Base-by-base conservation (phyloP, 2,888 invertebrate genomes). In the Cosmorhoe ocellata region DNA sequence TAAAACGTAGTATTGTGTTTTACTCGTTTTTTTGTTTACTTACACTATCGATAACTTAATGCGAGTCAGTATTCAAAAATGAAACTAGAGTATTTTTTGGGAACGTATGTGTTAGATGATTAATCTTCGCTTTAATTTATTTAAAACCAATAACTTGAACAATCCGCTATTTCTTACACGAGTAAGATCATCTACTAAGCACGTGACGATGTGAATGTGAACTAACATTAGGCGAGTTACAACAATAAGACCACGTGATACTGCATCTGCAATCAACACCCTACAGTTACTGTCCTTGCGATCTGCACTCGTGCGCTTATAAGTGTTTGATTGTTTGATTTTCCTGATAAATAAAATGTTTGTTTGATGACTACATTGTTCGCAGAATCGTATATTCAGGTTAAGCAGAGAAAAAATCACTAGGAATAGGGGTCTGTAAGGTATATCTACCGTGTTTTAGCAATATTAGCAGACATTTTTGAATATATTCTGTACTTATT, bases 191-290 rank as follows among this genome's bases (percentile, higher is more conserved):
- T 24, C 24, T 24, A 50, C 47, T 41, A 58, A 36, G 54, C 66
- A 65, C 67, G 67, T 71, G 65, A 66, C 56, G 12, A 39, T 14
- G n/a, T 56, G 47, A 48, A 44, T 51, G 64, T 64, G 56, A 61
- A 63, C 61, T 63, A 61, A 65, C 56, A 53, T 58, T 64, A 63
- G 58, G 61, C 55, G 54, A 56, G 45, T 49, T 49, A 55, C 43
- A 48, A 40, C 27, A 43, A 31, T 53, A 47, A 48, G 45, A 37
- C n/a, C 55, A 54, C 43, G 45, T 42, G 42, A 50, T 36, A 40
- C 51, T 51, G 41, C 54, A 56, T 43, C 50, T 48, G 56, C 55
- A 58, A 60, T 60, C 51, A 58, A 59, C 52, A 53, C 56, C 49
- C 48, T 44, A 42, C 38, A 38, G 14, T 47, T 44, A 48, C 51